phyloP scores from a whole-genome alignment of 35 echinoderm and acorn worm species.

The Nesometra sesokonis region DNA sequence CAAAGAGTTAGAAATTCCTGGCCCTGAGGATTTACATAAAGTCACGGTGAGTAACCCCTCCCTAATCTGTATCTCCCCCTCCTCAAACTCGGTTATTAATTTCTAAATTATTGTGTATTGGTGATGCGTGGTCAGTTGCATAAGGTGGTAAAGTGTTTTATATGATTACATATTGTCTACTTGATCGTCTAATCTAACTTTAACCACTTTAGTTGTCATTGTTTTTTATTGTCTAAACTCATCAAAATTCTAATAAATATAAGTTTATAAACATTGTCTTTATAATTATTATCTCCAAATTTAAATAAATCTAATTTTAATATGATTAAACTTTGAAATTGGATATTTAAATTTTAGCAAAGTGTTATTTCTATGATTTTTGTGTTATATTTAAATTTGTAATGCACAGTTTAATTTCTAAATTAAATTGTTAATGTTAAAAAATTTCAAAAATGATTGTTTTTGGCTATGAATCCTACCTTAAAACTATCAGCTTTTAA shows the following conservation, averaged over 20 bases:
- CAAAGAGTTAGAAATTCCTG: conserved; percentile 91
- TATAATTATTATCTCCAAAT: no score
- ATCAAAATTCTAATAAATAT: neutral
- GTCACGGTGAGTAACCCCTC: conserved; percentile 61
- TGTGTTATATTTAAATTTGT: no score
- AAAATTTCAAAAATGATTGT: no score
- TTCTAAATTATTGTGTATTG: neutral
- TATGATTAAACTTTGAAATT: no score
- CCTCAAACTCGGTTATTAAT: no score
- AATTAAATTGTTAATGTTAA: no score
- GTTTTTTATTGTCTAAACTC: neutral
- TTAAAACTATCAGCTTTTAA: no score
- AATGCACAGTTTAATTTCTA: no score
- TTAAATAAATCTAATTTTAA: no score
- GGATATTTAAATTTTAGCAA: no score
- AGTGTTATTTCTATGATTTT: no score
- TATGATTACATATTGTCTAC: neutral
- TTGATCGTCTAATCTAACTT: neutral
- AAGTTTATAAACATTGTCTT: neutral
- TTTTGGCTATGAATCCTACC: no score
- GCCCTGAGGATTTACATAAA: conserved; percentile 84
- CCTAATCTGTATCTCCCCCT: neutral
- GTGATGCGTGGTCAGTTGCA: neutral
- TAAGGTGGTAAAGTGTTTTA: neutral
- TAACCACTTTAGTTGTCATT: neutral